phyloP scores from a whole-genome alignment of 2,888 invertebrate species.

The Catotricha subobsoleta region DNA sequence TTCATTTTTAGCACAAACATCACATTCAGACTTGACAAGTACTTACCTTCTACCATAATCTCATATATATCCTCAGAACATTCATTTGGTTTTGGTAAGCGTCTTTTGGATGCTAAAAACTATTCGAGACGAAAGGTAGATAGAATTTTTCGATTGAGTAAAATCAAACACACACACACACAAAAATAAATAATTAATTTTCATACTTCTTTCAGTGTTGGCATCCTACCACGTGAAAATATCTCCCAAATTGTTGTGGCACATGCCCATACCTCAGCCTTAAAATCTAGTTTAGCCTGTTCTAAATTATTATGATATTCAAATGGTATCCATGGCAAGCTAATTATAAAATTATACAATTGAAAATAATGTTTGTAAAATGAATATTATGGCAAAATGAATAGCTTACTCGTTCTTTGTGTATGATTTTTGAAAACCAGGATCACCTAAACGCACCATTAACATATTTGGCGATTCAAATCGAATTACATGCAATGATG shows the following conservation, averaged over 20 bases:
- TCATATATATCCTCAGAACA: constrained; percentile 60
- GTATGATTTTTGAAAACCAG: constrained; percentile 48
- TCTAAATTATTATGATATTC: constrained; percentile 57
- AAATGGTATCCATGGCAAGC: constrained; percentile 79
- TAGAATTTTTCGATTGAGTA: not conserved
- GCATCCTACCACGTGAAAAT: constrained; percentile 55
- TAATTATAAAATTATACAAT: constrained; percentile 22
- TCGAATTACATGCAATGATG: constrained; percentile 59
- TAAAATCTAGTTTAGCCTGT: constrained; percentile 42
- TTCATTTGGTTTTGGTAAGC: constrained; percentile 43
- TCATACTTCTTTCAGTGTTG: constrained; percentile 21
- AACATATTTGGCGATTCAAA: constrained; percentile 45
- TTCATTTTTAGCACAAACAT: no score
- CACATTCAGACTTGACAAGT: no score
- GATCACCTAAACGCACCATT: constrained; percentile 65
- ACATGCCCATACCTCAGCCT: constrained; percentile 80
- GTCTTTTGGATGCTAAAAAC: constrained; percentile 14
- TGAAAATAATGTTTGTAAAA: constrained; percentile 1
- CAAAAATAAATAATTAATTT: no score
- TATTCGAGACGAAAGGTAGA: no score
- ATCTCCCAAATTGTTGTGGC: constrained; percentile 88
- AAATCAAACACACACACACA: not conserved
- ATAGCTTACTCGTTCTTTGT: constrained; percentile 45
- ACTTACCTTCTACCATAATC: constrained; percentile 47
- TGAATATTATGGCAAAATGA: constrained; percentile 1